Conservation (phyloP, 2,797 vertebrate species). For the Podarcis siculus region DNA sequence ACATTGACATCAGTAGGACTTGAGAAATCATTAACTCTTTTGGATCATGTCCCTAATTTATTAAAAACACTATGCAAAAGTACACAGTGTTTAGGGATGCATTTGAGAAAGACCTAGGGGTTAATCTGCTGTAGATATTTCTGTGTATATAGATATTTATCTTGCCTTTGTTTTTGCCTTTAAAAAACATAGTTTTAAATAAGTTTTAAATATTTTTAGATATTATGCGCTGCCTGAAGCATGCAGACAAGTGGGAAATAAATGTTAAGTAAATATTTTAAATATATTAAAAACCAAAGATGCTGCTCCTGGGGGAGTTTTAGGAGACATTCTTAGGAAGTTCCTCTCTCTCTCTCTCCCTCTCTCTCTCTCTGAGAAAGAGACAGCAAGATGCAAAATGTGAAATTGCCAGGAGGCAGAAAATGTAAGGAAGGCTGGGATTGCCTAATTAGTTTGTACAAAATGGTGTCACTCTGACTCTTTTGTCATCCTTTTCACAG, state of each 20-base stretch:
- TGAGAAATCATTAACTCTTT: background rate
- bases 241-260: background rate
- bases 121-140: background rate
- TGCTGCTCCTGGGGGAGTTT: background rate
- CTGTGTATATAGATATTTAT: background rate
- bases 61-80: background rate
- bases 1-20: background rate
- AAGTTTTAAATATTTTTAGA: background rate
- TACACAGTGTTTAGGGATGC: background rate
- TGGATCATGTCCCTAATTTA: background rate
- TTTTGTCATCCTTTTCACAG: constrained; percentile 13
- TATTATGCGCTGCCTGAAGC: background rate
- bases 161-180: background rate
- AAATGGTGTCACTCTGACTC: background rate
- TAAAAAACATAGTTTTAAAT: background rate
- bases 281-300: background rate
- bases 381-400: background rate
- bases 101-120: background rate
- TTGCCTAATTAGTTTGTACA: background rate
- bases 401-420: background rate
- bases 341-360: too few species aligned
- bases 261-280: constrained; percentile 2
- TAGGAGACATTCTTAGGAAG: background rate
- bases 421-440: background rate
- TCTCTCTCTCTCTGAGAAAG: background rate